A percentile compares a stretch with the other conserved stretches of the same genome.
phyloP scores from a whole-genome alignment of 1,140 invertebrate species.

The Lepidurus couesii region DNA sequence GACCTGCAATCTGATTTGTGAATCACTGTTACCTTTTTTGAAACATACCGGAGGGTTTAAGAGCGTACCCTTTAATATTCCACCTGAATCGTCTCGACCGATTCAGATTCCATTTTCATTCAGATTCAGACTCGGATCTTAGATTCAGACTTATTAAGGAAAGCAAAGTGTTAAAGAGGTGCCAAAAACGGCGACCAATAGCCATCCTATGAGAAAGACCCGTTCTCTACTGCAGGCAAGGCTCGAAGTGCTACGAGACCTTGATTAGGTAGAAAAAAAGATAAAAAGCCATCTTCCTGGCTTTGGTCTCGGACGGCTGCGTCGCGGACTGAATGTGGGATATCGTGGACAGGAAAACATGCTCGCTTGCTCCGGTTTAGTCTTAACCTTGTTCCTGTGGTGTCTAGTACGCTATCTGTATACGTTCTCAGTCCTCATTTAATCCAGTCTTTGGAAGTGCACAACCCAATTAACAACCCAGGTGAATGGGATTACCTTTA shows the following conservation, averaged over 20 bases:
- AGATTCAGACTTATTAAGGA: too few species aligned
- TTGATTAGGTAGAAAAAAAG: not conserved
- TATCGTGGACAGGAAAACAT: not conserved
- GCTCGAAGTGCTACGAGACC: not conserved
- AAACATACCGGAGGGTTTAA: too few species aligned
- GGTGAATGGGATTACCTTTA: too few species aligned
- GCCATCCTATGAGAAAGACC: not conserved
- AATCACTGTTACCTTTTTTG: too few species aligned
- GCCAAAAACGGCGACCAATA: not conserved
- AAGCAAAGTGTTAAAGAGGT: not conserved
- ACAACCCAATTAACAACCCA: too few species aligned
- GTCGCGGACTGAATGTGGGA: not conserved
- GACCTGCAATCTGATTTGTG: too few species aligned
- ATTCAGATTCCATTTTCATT: too few species aligned
- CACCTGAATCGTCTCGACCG: too few species aligned
- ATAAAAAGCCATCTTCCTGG: not conserved
- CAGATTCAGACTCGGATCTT: too few species aligned
- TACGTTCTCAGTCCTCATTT: not conserved
- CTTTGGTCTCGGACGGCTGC: not conserved
- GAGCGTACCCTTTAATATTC: too few species aligned
- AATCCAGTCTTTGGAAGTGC: not conserved
- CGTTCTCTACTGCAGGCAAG: not conserved
- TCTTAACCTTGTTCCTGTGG: not conserved
- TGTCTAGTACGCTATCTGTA: not conserved
- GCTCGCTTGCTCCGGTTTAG: conserved; percentile 1